A percentile compares a stretch with the other conserved stretches of the same genome.
Evolutionary conservation across 2,888 invertebrate species (phyloP).

Genomic region (Eucera pruinosa): DNA sequence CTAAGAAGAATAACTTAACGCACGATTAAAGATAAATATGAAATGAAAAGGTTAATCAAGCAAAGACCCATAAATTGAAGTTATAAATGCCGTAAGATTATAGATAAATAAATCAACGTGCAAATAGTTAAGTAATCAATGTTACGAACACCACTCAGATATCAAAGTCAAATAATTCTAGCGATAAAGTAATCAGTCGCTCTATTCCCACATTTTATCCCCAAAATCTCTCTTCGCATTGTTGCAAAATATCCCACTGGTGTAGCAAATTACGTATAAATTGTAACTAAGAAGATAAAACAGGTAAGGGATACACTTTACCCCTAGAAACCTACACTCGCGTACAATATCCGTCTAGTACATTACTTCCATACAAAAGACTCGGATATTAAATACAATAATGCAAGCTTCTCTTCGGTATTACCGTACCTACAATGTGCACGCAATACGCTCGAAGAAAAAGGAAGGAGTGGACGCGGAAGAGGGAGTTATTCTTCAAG

Average conservation of each 20-base stretch:
- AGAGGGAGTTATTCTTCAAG: slow-evolving; percentile 10
- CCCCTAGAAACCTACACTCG: not conserved
- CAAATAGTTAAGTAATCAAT: not conserved
- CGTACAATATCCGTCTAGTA: not conserved
- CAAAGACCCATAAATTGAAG: too few species aligned
- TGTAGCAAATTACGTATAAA: too few species aligned
- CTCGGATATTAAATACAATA: slow-evolving; percentile 13
- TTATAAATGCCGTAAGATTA: too few species aligned
- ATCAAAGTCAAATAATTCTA: not conserved
- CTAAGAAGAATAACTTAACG: too few species aligned
- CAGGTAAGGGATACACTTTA: not conserved
- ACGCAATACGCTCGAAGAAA: not conserved
- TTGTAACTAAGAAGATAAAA: not conserved
- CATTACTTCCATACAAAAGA: not conserved
- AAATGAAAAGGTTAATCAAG: too few species aligned
- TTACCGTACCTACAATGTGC: not conserved
- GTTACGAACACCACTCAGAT: not conserved
- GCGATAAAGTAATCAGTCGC: too few species aligned
- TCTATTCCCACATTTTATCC: not conserved
- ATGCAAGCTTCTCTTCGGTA: not conserved
- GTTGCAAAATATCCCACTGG: too few species aligned
- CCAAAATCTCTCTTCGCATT: too few species aligned
- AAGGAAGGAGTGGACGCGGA: not conserved
- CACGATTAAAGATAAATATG: too few species aligned
- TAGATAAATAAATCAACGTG: not conserved